Base-by-base conservation (phyloP, 2,888 invertebrate genomes). In the Steinernema hermaphroditum region DNA sequence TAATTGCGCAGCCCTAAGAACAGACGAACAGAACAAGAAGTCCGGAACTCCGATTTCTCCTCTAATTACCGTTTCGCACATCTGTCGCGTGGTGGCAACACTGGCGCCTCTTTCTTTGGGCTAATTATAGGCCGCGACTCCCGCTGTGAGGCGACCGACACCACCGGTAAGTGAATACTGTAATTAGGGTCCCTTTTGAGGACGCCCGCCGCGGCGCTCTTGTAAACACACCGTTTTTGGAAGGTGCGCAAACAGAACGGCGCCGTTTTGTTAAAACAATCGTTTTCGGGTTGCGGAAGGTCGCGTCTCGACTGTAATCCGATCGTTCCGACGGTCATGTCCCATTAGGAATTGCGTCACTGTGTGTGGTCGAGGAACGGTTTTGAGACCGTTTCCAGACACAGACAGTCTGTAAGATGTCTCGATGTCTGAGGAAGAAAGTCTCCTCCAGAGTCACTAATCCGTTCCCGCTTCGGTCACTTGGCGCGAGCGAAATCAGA, bases 21-120 rank as follows among this genome's bases (percentile, higher is more conserved):
- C 62, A 62, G 62, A 19, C 46, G 9, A n/a, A 9, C 62, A 1
- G 62, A 54, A 22, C 50, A 19, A 24, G 24, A 22, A 12, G 8
- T n/a, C 22, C 50, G 27, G 24, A 62, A 62, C 29, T 62, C 19
- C 62, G 62, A 32, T 62, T 34, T 62, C 29, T 12, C 32, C 62
- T n/a, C 62, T 32, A 62, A 62, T 62, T 62, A 34, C 29, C 62
- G 62, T 62, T 62, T 62, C 62, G 62, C 62, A 62, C 62, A 62
- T 62, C 62, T 62, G 62, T 29, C 62, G 32, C 29, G 62, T 62
- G 62, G 32, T 62, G 62, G 62, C 62, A 62, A 62, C 62, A 62
- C 27, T 62, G 27, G 29, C 62, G 32, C 62, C 16, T 32, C 62
- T 34, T 62, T 34, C 62, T 29, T 62, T 9, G 12, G 62, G 62